These are phyloP conservation scores for honey bee (Apis mellifera) DNA, from an alignment of 1,140 invertebrate species.

Conservation along the genomic window DNA sequence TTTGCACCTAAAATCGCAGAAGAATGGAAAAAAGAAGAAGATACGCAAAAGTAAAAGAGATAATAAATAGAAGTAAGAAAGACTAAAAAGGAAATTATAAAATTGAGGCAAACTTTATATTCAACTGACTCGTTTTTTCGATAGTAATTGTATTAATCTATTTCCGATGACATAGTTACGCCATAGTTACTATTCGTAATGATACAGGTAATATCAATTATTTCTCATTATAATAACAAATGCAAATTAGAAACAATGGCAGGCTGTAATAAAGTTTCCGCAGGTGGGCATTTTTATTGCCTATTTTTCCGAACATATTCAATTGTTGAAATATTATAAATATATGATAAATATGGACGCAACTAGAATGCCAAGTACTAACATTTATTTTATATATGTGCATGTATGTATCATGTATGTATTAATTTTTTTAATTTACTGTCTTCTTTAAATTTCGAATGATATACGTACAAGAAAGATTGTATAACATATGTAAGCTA, in stretches of 20 bases:
- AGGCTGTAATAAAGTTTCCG: constrained; percentile 77
- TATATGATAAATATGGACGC: too few relatives aligned
- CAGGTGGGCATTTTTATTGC: constrained; percentile 51
- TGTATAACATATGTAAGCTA: too few relatives aligned
- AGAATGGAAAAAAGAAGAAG: not conserved
- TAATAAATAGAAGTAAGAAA: not conserved
- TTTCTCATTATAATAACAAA: constrained; percentile 81
- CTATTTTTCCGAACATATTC: not conserved
- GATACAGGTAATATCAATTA: constrained; percentile 73
- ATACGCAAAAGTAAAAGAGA: not conserved
- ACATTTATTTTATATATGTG: too few relatives aligned
- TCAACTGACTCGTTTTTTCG: constrained; percentile 50
- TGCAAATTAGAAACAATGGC: constrained; percentile 76
- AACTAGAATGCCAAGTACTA: too few relatives aligned
- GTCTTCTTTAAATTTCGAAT: too few relatives aligned
- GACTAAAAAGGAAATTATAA: constrained; percentile 26
- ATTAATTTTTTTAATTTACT: too few relatives aligned
- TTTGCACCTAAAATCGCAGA: constrained; percentile 39
- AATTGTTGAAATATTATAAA: not conserved
- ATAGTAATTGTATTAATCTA: constrained; percentile 72
- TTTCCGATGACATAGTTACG: constrained; percentile 56
- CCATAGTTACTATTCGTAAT: constrained; percentile 58
- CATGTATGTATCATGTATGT: too few relatives aligned
- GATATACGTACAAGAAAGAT: too few relatives aligned
- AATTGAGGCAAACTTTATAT: constrained; percentile 56